Percentiles rank a stretch among this genome's conserved stretches.
Conservation (phyloP, 2,888 invertebrate genomes). For the Drosophila algonquin region DNA sequence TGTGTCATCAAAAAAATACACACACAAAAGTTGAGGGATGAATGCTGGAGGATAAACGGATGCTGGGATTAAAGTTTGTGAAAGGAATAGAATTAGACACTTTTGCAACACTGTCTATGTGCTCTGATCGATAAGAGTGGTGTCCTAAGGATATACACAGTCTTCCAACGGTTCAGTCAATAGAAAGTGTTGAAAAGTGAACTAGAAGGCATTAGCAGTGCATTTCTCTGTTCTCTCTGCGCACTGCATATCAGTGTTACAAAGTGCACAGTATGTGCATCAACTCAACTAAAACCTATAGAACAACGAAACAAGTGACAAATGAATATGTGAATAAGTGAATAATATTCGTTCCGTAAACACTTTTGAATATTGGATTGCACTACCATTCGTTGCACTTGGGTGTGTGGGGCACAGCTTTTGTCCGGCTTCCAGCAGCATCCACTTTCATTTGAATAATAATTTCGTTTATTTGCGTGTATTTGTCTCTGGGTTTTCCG, state of each 20-base stretch:
- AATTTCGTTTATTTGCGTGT: not conserved
- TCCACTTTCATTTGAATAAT: not conserved
- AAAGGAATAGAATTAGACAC: not conserved
- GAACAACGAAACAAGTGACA: not conserved
- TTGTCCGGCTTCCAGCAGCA: not conserved
- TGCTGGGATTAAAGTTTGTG: not conserved
- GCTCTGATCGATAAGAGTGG: too few species aligned
- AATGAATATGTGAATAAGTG: slow-evolving; percentile 1
- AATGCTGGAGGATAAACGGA: not conserved
- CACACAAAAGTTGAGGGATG: not conserved
- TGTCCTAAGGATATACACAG: too few species aligned
- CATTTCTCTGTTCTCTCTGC: too few species aligned
- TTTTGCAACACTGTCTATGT: not conserved
- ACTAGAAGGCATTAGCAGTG: too few species aligned
- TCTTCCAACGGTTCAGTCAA: too few species aligned
- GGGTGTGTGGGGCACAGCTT: not conserved
- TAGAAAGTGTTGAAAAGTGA: too few species aligned
- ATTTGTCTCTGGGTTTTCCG: not conserved
- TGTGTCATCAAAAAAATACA: not conserved
- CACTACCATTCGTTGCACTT: not conserved
- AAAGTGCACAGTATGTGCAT: not conserved
- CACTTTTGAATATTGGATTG: not conserved
- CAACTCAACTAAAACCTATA: not conserved
- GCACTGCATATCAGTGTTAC: too few species aligned
- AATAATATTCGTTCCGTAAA: not conserved